These are phyloP conservation scores for Cheilinus undulatus DNA, from an alignment of 2,113 vertebrate species.

Conservation along the genomic window DNA sequence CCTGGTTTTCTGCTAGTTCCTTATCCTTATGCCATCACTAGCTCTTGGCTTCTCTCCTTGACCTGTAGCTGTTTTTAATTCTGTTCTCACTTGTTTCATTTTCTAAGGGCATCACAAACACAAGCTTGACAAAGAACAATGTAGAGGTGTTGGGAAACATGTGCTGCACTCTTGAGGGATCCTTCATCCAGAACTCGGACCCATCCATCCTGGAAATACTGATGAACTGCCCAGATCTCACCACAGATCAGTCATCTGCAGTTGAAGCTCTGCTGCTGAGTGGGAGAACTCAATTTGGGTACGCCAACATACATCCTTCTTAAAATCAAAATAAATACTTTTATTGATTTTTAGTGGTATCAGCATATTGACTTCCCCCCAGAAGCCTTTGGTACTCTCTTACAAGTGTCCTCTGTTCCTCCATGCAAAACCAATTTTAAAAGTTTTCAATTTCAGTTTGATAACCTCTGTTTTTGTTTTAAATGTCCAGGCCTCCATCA, in stretches of 20 bases:
- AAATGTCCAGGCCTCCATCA: slow-evolving; percentile 54
- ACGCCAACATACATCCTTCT: no score
- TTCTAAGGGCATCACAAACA: slow-evolving; percentile 71
- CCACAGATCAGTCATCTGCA: slow-evolving; percentile 39
- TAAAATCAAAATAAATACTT: no score
- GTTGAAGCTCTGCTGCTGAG: slow-evolving; percentile 59
- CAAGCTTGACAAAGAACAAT: slow-evolving; percentile 52
- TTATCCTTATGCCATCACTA: no score
- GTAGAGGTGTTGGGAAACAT: slow-evolving; percentile 81
- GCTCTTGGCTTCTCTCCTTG: no score
- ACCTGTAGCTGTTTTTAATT: no score
- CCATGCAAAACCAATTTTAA: no score
- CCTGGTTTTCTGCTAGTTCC: no score
- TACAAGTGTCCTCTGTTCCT: no score
- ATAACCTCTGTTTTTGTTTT: slow-evolving; percentile 19
- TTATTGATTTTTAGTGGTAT: no score
- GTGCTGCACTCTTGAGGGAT: slow-evolving; percentile 69
- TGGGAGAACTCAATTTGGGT: slow-evolving; percentile 76
- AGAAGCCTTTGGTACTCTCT: no score
- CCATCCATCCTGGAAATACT: slow-evolving; percentile 76
- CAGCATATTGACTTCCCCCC: no score
- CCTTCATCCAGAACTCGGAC: slow-evolving; percentile 77
- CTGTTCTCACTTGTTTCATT: neutral
- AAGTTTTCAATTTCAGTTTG: neutral
- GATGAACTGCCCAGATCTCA: slow-evolving; percentile 68